These are phyloP conservation scores for Brachyistius frenatus DNA, from an alignment of 2,113 vertebrate species.

Conservation along the genomic window DNA sequence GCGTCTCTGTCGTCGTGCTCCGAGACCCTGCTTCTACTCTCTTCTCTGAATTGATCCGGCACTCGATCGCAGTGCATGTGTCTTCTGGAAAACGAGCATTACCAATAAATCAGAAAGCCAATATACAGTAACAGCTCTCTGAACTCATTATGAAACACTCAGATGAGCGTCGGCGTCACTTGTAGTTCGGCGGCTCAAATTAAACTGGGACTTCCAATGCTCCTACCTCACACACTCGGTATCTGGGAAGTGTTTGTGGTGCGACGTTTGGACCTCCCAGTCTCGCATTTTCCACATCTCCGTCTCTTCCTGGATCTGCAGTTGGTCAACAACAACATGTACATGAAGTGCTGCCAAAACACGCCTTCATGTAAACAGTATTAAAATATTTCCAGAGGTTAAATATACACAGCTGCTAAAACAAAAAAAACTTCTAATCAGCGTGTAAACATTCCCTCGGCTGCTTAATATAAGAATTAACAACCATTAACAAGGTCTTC, in stretches of 20 bases:
- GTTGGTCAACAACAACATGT: constrained; percentile 29
- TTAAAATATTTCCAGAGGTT: background rate
- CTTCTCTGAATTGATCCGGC: constrained; percentile 82
- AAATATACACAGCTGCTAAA: background rate
- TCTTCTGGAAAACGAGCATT: constrained; percentile 78
- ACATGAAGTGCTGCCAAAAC: constrained; percentile 6
- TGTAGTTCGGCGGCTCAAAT: constrained; percentile 28
- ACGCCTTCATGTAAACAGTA: background rate
- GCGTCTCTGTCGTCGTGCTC: constrained; percentile 89
- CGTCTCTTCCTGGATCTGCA: constrained; percentile 94
- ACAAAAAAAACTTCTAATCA: background rate
- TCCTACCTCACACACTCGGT: constrained; percentile 59
- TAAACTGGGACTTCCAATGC: constrained; percentile 19
- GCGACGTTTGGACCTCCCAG: constrained; percentile 88
- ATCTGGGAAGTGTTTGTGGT: constrained; percentile 78
- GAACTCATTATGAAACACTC: constrained; percentile 26
- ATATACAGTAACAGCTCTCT: constrained; percentile 5
- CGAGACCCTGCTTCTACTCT: constrained; percentile 75
- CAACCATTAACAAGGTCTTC: too few relatives aligned
- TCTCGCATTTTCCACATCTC: constrained; percentile 99
- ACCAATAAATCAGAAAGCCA: constrained; percentile 12
- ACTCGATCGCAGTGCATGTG: constrained; percentile 94
- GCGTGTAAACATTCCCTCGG: background rate
- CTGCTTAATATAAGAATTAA: background rate
- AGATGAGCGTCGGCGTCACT: constrained; percentile 11